Evolutionary conservation across 2,888 invertebrate species (phyloP).

Genomic region (Pachliopta kotzebuea): DNA sequence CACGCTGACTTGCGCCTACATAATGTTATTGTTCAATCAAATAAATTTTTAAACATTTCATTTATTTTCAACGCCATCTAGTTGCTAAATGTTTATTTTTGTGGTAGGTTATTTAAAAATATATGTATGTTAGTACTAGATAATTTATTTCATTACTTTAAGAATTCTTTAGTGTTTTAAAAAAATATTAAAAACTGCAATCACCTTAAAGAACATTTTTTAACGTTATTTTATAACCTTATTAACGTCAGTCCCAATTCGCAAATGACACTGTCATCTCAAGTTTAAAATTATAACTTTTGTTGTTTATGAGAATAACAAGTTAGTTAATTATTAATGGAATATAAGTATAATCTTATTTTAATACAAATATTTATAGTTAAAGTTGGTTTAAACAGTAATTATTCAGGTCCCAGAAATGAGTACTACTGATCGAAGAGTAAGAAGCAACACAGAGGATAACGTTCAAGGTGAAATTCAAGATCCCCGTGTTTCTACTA

Average conservation of each 20-base stretch:
- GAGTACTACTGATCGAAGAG: conserved; percentile 44
- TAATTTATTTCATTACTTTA: background rate
- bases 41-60: no score
- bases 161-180: background rate
- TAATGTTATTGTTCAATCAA: no score
- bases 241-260: background rate
- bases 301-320: conserved; percentile 9
- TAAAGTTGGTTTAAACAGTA: conserved; percentile 29
- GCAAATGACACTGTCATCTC: conserved; percentile 24
- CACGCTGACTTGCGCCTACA: no score
- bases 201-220: background rate
- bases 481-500: conserved; percentile 67
- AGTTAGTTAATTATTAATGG: conserved; percentile 14
- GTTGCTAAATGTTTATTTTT: no score
- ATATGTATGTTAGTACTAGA: no score
- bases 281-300: conserved; percentile 31
- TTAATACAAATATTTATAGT: conserved; percentile 17
- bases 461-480: conserved; percentile 62
- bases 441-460: conserved; percentile 11
- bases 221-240: background rate
- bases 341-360: conserved; percentile 13
- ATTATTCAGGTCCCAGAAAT: conserved; percentile 40
- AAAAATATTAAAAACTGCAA: background rate
- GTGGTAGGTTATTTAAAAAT: no score
- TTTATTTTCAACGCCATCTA: no score